These are phyloP conservation scores for Drosophila acutilabella DNA, from an alignment of 2,888 invertebrate species.

Conservation along the genomic window DNA sequence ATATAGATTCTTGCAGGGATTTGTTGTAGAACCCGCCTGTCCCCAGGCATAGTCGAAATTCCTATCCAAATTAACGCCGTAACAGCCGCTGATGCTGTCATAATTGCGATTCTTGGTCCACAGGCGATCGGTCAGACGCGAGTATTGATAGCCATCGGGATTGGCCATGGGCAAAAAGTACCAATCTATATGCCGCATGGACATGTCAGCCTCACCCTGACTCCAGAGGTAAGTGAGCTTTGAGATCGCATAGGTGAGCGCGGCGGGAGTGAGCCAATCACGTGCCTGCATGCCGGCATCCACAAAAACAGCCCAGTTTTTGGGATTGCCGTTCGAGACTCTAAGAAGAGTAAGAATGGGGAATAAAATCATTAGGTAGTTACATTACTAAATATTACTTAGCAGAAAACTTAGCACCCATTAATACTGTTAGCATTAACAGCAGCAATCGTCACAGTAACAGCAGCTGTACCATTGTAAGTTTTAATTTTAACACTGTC, in stretches of 20 bases:
- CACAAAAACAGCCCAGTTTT: constrained; percentile 89
- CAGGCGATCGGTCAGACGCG: constrained; percentile 91
- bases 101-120: constrained; percentile 92
- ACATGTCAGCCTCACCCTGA: constrained; percentile 82
- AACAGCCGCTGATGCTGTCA: constrained; percentile 87
- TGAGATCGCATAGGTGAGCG: constrained; percentile 91
- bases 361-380: too few relatives aligned
- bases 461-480: too few relatives aligned
- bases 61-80: constrained; percentile 92
- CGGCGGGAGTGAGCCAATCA: constrained; percentile 94
- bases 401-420: too few relatives aligned
- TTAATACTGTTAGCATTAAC: too few relatives aligned
- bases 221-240: constrained; percentile 88
- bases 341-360: constrained; percentile 73
- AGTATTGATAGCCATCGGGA: constrained; percentile 94
- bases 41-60: constrained; percentile 96
- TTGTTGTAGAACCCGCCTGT: constrained; percentile 90
- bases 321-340: constrained; percentile 89
- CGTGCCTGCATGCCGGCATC: constrained; percentile 93
- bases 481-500: too few relatives aligned
- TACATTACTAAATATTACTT: too few relatives aligned
- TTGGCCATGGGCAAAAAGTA: constrained; percentile 91
- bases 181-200: constrained; percentile 93
- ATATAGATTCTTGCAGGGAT: constrained; percentile 93
- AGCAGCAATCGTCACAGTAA: background rate